These are phyloP conservation scores for Plectrocnemia conspersa DNA, from an alignment of 1,140 invertebrate genomes.

Conservation along the genomic window DNA sequence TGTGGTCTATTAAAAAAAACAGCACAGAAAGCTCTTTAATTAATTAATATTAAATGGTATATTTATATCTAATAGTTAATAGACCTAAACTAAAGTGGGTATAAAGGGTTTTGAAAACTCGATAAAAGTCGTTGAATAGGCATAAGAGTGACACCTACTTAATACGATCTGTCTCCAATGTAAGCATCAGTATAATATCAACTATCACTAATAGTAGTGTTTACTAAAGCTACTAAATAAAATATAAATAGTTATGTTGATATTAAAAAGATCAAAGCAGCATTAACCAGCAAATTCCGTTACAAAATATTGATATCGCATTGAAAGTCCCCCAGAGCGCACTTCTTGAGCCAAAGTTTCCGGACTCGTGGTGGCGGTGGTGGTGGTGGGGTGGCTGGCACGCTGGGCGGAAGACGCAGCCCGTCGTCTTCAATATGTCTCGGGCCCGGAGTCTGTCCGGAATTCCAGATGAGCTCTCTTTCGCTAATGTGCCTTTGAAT, in stretches of 20 bases:
- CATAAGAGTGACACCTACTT: too few species aligned
- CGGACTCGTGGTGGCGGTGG: constrained; percentile 1
- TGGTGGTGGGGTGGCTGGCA: not conserved
- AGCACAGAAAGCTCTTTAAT: too few species aligned
- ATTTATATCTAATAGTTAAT: too few species aligned
- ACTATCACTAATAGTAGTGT: not conserved
- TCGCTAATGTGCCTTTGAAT: constrained; percentile 35
- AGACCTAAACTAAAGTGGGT: too few species aligned
- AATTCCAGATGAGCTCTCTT: constrained; percentile 35
- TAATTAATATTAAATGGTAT: too few species aligned
- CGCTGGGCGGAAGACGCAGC: not conserved
- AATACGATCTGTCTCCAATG: too few species aligned
- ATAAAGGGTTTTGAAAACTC: too few species aligned
- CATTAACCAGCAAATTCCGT: constrained; percentile 19
- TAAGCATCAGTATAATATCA: not conserved
- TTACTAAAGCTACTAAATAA: not conserved
- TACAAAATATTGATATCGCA: constrained; percentile 27
- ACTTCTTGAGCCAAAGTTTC: constrained; percentile 24
- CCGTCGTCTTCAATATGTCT: constrained; percentile 32
- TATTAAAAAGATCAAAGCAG: too few species aligned
- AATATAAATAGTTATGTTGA: not conserved
- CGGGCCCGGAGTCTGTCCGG: constrained; percentile 32
- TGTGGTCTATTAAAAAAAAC: too few species aligned
- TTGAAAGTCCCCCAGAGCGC: constrained; percentile 27
- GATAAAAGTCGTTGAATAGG: too few species aligned